phyloP scores from a whole-genome alignment of 2,888 invertebrate genomes.

The Myopa tessellatipennis region DNA sequence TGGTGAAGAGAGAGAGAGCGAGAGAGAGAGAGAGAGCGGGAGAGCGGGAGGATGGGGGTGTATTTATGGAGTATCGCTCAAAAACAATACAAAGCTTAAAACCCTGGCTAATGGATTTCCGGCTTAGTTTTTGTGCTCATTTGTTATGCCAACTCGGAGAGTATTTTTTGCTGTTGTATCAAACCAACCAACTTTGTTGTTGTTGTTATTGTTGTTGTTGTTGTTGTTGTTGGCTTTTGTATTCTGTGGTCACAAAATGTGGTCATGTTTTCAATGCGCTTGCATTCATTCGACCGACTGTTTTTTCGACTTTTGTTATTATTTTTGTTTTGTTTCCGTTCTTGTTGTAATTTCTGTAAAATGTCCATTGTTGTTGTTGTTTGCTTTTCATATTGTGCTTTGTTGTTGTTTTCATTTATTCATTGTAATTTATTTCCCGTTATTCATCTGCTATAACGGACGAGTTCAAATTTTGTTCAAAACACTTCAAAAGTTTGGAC shows the following conservation, averaged over 20 bases:
- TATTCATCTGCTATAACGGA: neutral
- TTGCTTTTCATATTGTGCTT: no score
- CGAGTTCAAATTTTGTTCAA: neutral
- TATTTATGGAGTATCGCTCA: neutral
- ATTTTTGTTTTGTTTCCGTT: neutral
- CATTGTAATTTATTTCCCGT: neutral
- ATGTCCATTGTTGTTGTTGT: no score
- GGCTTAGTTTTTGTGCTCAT: constrained; percentile 12
- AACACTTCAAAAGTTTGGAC: neutral
- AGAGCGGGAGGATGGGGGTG: neutral
- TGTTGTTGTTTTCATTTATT: neutral
- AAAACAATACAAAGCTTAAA: constrained; percentile 13
- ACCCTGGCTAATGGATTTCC: constrained; percentile 21
- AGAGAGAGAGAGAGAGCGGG: neutral
- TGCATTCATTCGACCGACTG: constrained; percentile 1
- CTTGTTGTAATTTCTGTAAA: neutral
- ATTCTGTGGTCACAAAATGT: constrained; percentile 1
- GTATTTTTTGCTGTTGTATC: neutral
- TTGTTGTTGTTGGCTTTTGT: neutral
- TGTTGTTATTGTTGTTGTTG: constrained; percentile 7
- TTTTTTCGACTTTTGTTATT: neutral
- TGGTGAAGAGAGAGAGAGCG: neutral
- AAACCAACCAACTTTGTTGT: constrained; percentile 6
- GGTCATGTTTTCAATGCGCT: constrained; percentile 10
- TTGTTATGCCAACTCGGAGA: neutral